Conservation (phyloP, 2,113 vertebrate species). For the Potamarius usumacintae region DNA sequence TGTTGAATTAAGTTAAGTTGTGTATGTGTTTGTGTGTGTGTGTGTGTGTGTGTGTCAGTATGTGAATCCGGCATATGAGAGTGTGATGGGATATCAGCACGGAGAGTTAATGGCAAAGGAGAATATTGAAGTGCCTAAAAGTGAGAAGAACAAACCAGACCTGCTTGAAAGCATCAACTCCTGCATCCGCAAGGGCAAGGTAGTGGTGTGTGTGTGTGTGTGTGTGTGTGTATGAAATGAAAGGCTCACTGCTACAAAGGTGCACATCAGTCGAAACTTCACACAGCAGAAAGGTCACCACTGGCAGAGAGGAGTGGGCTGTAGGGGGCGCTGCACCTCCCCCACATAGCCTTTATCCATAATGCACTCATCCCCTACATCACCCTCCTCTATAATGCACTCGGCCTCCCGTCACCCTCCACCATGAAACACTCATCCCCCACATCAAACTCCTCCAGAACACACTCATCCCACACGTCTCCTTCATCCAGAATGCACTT, state of each 20-base stretch:
- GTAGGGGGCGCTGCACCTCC: background rate
- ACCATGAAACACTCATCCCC: too few relatives aligned
- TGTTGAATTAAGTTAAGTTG: too few relatives aligned
- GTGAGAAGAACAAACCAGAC: slow-evolving; percentile 94
- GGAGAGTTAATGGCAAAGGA: slow-evolving; percentile 94
- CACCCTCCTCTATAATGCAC: background rate
- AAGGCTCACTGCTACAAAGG: slow-evolving; percentile 19
- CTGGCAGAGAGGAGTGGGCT: slow-evolving; percentile 62
- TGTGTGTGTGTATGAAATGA: background rate
- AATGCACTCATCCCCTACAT: background rate
- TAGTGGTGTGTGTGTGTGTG: background rate
- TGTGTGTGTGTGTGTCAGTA: too few relatives aligned
- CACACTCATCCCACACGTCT: too few relatives aligned
- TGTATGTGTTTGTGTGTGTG: too few relatives aligned
- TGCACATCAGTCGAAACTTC: slow-evolving; percentile 56
- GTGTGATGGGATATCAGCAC: slow-evolving; percentile 91
- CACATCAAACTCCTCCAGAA: too few relatives aligned
- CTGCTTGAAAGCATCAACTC: slow-evolving; percentile 94
- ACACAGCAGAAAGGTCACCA: slow-evolving; percentile 73
- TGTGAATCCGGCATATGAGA: slow-evolving; percentile 90
- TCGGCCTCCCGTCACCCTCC: background rate
- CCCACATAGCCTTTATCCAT: background rate
- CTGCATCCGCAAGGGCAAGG: slow-evolving; percentile 90
- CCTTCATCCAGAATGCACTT: too few relatives aligned
- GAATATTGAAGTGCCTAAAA: slow-evolving; percentile 92